Evolutionary conservation across 92 coral and sea anemone species (phyloP), one percentile per base, ranked within the genome.

Genomic region (Meandrina meandrites): DNA sequence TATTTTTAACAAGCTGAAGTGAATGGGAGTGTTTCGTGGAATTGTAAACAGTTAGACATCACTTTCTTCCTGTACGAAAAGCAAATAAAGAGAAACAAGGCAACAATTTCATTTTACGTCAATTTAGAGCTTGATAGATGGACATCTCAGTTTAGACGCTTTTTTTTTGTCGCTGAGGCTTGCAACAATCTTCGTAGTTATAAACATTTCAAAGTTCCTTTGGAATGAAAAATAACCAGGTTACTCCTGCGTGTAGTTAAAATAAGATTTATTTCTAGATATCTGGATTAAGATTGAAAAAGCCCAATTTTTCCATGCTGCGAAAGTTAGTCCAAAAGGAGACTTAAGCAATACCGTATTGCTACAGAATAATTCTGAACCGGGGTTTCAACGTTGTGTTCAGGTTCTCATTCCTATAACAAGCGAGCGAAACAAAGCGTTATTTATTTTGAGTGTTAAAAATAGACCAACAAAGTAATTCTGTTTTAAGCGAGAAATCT

Each of bases 31-130:
- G 84, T 83, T 73, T 56, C 32, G 70, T 71, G 75, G 28, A 81
- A 67, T 67, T 48, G 86, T 75, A 84, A 75, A 73, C 72, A 54
- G 80, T 51, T 74, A 50, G 78, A 82, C 58, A 30, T 28, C 50
- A 70, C 67, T 67, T 27, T 18, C 74, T 45, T 54, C 57, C 28
- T 48, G 34, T 47, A 68, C 50, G 35, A 18, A 73, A 73, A 36
- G 51, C 78, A 73, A 73, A 73, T 51, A 73, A 37, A 40, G 48
- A 2, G 78, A 18, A 34, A 73, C 51, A 24, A 14, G 15, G 78
- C 9, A 22, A 21, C 14, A 28, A 73, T 37, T 17, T 73, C 78
- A 73, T 73, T 73, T 36, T 80, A n/a, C 57, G 35, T 21, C 53
- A 58, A 79, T 79, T 60, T 79, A 79, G 34, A 58, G 8, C 83